Percentiles rank a stretch among this genome's conserved stretches.
Evolutionary conservation across 2,888 invertebrate genomes (phyloP).

Genomic region (Petrophora chlorosata): DNA sequence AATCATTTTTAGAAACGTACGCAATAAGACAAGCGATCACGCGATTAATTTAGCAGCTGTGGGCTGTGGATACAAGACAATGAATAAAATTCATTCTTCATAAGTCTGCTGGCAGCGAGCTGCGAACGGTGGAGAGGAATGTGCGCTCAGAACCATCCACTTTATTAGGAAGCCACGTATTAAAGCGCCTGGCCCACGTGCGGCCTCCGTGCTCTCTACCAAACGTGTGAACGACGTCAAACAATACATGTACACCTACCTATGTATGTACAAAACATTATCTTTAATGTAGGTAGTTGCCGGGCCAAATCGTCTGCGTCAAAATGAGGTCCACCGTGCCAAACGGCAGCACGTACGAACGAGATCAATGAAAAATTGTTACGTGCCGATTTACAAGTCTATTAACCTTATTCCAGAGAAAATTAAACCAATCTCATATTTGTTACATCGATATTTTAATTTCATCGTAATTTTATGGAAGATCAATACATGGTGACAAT

Average conservation of each 20-base stretch:
- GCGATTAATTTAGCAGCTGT: slow-evolving; percentile 10
- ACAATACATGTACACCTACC: slow-evolving; percentile 37
- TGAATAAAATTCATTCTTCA: slow-evolving; percentile 43
- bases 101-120: slow-evolving; percentile 32
- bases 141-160: slow-evolving; percentile 49
- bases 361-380: slow-evolving; percentile 11
- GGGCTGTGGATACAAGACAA: slow-evolving; percentile 36
- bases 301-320: slow-evolving; percentile 37
- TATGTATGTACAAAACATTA: slow-evolving; percentile 37
- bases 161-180: slow-evolving; percentile 80
- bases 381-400: not conserved
- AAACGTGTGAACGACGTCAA: slow-evolving; percentile 53
- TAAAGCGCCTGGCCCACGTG: slow-evolving; percentile 64
- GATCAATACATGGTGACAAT: slow-evolving; percentile 84
- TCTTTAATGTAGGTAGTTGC: slow-evolving; percentile 37
- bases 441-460: slow-evolving; percentile 84
- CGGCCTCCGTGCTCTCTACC: slow-evolving; percentile 51
- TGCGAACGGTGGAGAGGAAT: slow-evolving; percentile 44
- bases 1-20: slow-evolving; percentile 28
- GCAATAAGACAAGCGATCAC: slow-evolving; percentile 23
- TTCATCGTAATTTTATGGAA: slow-evolving; percentile 84
- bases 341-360: slow-evolving; percentile 35
- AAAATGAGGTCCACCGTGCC: slow-evolving; percentile 41
- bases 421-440: slow-evolving; percentile 71
- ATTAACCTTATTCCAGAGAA: slow-evolving; percentile 22